These are phyloP conservation scores for Habropoda laboriosa DNA, from an alignment of 1,140 invertebrate genomes.

Conservation along the genomic window DNA sequence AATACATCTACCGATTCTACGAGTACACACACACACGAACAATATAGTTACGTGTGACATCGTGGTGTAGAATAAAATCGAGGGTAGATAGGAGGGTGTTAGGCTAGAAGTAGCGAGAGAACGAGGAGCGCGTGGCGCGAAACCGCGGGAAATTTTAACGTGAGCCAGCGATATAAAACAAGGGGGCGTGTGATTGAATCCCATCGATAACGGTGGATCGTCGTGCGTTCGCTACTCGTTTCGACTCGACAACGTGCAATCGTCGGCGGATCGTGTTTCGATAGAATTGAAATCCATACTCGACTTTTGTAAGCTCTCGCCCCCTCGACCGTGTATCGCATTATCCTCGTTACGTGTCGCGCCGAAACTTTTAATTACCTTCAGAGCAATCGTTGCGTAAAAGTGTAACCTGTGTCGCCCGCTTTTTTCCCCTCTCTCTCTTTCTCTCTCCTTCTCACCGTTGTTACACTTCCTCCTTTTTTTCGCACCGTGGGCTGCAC, in stretches of 20 bases:
- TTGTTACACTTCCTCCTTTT: neutral
- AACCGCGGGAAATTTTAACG: constrained; percentile 33
- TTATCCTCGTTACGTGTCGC: constrained; percentile 17
- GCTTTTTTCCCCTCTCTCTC: neutral
- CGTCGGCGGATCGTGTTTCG: constrained; percentile 2
- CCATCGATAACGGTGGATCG: constrained; percentile 12
- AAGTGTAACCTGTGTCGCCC: constrained; percentile 2
- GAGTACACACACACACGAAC: too few relatives aligned
- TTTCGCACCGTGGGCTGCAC: too few relatives aligned
- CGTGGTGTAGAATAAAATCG: neutral
- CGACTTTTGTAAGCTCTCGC: neutral
- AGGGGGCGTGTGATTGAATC: constrained; percentile 6
- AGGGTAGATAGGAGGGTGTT: neutral
- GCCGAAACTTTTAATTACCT: constrained; percentile 26
- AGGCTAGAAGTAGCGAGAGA: neutral
- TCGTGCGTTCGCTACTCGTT: neutral
- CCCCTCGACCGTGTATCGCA: neutral
- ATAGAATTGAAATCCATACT: neutral
- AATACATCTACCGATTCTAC: too few relatives aligned
- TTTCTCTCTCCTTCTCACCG: too few relatives aligned
- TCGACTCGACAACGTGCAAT: neutral
- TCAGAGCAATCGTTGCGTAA: neutral
- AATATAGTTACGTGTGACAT: too few relatives aligned
- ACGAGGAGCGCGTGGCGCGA: neutral
- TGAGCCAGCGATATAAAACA: neutral